Base-by-base conservation (phyloP, 2,797 vertebrate genomes). In the Lemur catta region DNA sequence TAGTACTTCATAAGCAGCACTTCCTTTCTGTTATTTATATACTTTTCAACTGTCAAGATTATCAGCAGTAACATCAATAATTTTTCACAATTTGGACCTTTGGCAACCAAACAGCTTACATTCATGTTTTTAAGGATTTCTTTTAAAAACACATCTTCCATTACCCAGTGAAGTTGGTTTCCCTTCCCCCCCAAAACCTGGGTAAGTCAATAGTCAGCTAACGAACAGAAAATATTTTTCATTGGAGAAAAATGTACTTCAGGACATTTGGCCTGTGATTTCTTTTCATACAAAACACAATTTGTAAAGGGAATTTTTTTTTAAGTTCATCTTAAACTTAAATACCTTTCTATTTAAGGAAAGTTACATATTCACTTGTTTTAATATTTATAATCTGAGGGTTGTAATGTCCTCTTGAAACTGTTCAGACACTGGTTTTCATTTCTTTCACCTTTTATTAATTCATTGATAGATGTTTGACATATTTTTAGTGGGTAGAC, bases 11-110 rank as follows among this genome's bases (percentile, higher is more conserved):
- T 89, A 96, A 96, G 52, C 22, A 57, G 61, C 18, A 76, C 94
- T 98, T 63, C 52, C 69, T 95, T 97, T 97, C 91, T 69, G 91
- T 96, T 97, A 93, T 95, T 98, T 97, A 97, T 59, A 61, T 94
- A 94, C 11, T 52, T 98, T 95, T 89, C 94, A 96, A 89, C 67
- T 96, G 24, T 96, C 11, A 22, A 95, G 97, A 97, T 98, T 98
- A 91, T 43, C 81, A 65, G 96, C 79, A 97, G 96, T 91, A 97
- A 92, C 81, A 86, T 97, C 67, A 97, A 87, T 97, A 97, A 95
- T 96, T 97, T 98, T 95, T 52, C 61, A 92, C 69, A 80, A 43
- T 0, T 0, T 71, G 89, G 17, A 96, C 69, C 48, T 65, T 96
- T 75, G 94, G 52, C 43, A 95, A 46, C 74, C 87, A 94, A 95